Evolutionary conservation across 2,888 invertebrate genomes (phyloP), one percentile per base, ranked within the genome.

Genomic region (Philhelius pedissequus): DNA sequence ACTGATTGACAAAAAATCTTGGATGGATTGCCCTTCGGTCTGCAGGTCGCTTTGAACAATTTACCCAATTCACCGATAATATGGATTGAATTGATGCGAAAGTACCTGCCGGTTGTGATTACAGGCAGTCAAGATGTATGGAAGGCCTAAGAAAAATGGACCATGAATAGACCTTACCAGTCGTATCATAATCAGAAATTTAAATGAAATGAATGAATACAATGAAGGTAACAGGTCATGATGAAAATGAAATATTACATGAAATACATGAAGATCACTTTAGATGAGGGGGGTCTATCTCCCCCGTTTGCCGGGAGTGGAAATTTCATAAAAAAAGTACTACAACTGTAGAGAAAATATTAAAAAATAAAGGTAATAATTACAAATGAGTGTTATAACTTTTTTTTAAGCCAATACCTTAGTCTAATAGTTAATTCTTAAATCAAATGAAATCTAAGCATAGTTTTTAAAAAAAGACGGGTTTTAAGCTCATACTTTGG

Each of bases 141-240:
- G 99, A 95, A 94, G 90, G 99, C 99, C 9, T 81, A 89, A 66
- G 90, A 91, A 35, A 99, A 99, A 92, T 99, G 99, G 99, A 98
- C 97, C 20, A 91, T 96, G 88, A 95, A 97, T 93, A 95, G 97
- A 90, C 93, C 99, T 88, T 94, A 95, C 66, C 98, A 98, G 92
- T 99, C 99, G 91, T 99, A 99, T 92, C 94, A 99, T 76, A 99
- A 99, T 93, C 99, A 99, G 94, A 98, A 97, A 92, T 99, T 99
- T 92, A 99, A 99, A 92, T 99, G 99, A n/a, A n/a, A n/a, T n/a
- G 91, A 99, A 99, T 3, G 99, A 99, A 92, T 99, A 99, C 92
- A 99, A 99, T 93, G 98, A 99, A 91, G 99, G 99, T 54, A 99
- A 98, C 92, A 99, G 98, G 99, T 99, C 88, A 99, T 99, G 93